A percentile compares a stretch with the other conserved stretches of the same genome.
Evolutionary conservation across 2,888 invertebrate species (phyloP).

Genomic region (Malacosoma neustria): DNA sequence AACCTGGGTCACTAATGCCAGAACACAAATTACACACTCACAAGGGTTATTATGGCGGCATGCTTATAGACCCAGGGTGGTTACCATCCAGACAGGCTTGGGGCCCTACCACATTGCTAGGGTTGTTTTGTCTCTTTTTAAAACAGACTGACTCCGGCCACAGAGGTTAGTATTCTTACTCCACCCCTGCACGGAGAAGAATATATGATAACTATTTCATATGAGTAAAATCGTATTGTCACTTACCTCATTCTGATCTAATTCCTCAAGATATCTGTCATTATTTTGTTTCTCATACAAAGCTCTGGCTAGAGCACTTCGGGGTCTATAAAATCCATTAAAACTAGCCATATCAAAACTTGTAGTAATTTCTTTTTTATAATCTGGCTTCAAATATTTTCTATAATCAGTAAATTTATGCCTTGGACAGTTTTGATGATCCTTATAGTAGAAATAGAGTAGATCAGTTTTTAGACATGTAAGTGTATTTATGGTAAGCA

Average conservation of each 20-base stretch:
- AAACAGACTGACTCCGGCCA: too few species aligned
- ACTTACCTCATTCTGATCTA: slow-evolving; percentile 82
- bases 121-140: too few species aligned
- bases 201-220: too few species aligned
- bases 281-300: slow-evolving; percentile 82
- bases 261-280: slow-evolving; percentile 78
- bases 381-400: slow-evolving; percentile 13
- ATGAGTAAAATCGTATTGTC: slow-evolving; percentile 2
- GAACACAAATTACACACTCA: too few species aligned
- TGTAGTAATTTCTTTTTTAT: slow-evolving; percentile 16
- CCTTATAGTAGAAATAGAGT: slow-evolving; percentile 42
- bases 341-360: slow-evolving; percentile 40
- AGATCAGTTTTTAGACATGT: slow-evolving; percentile 31
- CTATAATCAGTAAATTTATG: slow-evolving; percentile 21
- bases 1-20: too few species aligned
- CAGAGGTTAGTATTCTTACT: too few species aligned
- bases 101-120: too few species aligned
- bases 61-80: too few species aligned
- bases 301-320: slow-evolving; percentile 81
- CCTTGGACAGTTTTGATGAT: slow-evolving; percentile 30
- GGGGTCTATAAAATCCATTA: slow-evolving; percentile 75
- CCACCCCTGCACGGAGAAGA: too few species aligned
- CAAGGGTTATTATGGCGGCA: too few species aligned
- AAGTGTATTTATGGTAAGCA: slow-evolving; percentile 18
- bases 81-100: too few species aligned